Evolutionary conservation across 1,140 invertebrate species (phyloP).

Genomic region (Aphaenogaster floridana): DNA sequence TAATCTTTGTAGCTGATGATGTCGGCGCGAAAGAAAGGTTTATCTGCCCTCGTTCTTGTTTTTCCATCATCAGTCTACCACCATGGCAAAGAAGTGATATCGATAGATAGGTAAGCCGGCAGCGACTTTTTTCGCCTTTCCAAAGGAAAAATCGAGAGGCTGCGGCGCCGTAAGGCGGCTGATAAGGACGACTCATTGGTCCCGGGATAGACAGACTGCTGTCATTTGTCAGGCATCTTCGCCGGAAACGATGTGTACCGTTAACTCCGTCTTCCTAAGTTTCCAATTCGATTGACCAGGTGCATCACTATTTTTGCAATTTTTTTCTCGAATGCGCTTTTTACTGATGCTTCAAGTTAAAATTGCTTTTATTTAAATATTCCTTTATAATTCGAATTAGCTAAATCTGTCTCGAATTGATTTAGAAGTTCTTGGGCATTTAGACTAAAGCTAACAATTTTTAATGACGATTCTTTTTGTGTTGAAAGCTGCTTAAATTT

Average conservation of each 20-base stretch:
- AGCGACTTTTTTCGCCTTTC: constrained; percentile 69
- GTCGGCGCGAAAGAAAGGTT: constrained; percentile 69
- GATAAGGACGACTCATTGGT: constrained; percentile 80
- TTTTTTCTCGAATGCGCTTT: not conserved
- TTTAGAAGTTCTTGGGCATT: not conserved
- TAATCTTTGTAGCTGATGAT: constrained; percentile 74
- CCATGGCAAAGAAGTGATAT: constrained; percentile 78
- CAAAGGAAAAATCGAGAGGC: constrained; percentile 71
- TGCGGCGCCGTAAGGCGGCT: constrained; percentile 65
- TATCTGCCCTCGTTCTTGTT: constrained; percentile 78
- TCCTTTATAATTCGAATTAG: not conserved
- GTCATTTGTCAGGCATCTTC: constrained; percentile 79
- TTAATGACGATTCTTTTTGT: not conserved
- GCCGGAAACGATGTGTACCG: constrained; percentile 45
- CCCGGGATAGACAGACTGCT: constrained; percentile 77
- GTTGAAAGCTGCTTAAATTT: not conserved
- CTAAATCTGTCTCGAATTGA: not conserved
- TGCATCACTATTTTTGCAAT: constrained; percentile 59
- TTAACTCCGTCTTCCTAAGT: constrained; percentile 47
- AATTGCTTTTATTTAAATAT: not conserved
- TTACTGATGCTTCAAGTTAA: not conserved
- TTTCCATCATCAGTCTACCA: constrained; percentile 81
- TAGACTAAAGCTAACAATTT: not conserved
- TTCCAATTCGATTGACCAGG: constrained; percentile 65
- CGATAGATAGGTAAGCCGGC: constrained; percentile 73